Percentiles rank a stretch among this genome's conserved stretches.
These are phyloP conservation scores for Riparia riparia DNA, from an alignment of 2,113 vertebrate genomes.

Conservation along the genomic window DNA sequence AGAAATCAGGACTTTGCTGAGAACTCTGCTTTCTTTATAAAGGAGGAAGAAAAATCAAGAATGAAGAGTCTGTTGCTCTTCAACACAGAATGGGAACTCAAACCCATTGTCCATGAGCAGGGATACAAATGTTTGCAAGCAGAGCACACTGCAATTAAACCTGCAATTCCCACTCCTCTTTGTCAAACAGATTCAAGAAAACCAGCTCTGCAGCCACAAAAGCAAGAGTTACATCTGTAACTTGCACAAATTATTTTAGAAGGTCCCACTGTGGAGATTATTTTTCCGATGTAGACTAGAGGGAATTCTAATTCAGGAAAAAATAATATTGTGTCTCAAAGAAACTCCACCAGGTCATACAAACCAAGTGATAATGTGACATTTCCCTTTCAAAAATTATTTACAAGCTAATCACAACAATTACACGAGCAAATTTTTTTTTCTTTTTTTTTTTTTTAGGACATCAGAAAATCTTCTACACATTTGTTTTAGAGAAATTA, in stretches of 20 bases:
- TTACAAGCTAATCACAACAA: background rate
- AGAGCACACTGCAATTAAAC: background rate
- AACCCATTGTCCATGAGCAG: background rate
- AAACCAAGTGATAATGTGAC: background rate
- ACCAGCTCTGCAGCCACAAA: background rate
- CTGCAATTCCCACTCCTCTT: background rate
- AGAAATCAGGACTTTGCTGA: conserved; percentile 20
- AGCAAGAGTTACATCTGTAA: background rate
- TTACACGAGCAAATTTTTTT: rapidly evolving
- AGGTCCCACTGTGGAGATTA: background rate
- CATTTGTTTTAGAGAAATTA: background rate
- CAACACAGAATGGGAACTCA: background rate
- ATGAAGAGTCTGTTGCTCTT: background rate
- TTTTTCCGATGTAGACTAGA: background rate
- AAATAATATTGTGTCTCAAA: background rate
- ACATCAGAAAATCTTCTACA: background rate
- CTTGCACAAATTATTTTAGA: background rate
- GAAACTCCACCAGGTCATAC: background rate
- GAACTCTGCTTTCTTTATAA: background rate
- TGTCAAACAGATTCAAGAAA: background rate
- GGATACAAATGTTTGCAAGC: background rate
- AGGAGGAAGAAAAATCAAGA: conserved; percentile 18
- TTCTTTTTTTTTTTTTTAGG: background rate
- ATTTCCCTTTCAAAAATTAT: background rate
- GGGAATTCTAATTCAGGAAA: background rate